Conservation (phyloP, 2,888 invertebrate genomes). For the Fragum fragum region DNA sequence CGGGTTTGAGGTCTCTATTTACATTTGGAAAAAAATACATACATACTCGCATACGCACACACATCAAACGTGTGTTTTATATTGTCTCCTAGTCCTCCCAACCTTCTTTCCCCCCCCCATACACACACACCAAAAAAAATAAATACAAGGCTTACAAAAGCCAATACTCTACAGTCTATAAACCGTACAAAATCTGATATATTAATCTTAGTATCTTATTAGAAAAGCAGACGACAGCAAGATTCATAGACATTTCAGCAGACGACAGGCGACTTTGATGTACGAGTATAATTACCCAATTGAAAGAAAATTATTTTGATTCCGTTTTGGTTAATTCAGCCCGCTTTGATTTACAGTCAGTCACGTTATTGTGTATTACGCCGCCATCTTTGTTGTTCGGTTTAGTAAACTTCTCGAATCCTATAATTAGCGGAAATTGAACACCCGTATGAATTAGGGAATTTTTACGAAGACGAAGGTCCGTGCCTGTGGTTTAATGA, state of each 20-base stretch:
- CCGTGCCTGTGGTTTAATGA: conserved; percentile 63
- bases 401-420: conserved; percentile 46
- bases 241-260: conserved; percentile 39
- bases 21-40: too few relatives aligned
- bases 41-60: too few relatives aligned
- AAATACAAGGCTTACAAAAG: too few relatives aligned
- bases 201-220: conserved; percentile 35
- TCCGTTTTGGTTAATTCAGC: conserved; percentile 45
- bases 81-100: too few relatives aligned
- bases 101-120: too few relatives aligned
- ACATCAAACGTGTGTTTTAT: too few relatives aligned
- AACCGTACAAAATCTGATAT: not conserved
- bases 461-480: conserved; percentile 36
- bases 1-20: too few relatives aligned
- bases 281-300: conserved; percentile 63
- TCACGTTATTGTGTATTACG: conserved; percentile 36
- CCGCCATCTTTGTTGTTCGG: conserved; percentile 47
- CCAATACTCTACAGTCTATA: too few relatives aligned
- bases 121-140: too few relatives aligned
- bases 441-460: conserved; percentile 43
- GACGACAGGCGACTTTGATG: conserved; percentile 62
- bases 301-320: conserved; percentile 59
- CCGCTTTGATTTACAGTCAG: conserved; percentile 53
- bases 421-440: conserved; percentile 58
- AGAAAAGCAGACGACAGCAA: conserved; percentile 50